Conservation (phyloP, 2,888 invertebrate species). For the Clepsis dumicolana region DNA sequence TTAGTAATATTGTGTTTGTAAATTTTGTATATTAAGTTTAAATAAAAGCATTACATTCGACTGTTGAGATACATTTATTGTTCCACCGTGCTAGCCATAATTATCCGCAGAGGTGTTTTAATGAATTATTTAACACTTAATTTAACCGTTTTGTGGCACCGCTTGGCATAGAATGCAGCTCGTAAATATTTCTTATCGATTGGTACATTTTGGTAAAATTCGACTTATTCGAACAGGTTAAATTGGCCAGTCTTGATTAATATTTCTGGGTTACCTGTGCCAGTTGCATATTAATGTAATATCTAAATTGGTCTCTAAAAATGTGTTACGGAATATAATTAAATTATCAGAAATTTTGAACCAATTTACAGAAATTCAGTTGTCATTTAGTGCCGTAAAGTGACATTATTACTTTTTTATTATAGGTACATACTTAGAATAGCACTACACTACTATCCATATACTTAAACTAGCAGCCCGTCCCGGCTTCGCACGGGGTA, state of each 20-base stretch:
- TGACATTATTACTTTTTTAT: no score
- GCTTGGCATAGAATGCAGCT: constrained; percentile 33
- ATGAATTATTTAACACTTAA: constrained; percentile 39
- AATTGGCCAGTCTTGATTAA: constrained; percentile 8
- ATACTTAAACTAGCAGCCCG: no score
- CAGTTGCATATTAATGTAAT: background rate
- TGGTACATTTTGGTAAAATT: constrained; percentile 26
- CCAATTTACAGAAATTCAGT: background rate
- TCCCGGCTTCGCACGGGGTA: no score
- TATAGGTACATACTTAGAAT: no score
- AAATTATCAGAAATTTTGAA: background rate
- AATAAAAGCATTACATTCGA: no score
- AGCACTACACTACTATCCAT: no score
- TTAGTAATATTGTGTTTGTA: no score
- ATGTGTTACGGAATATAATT: background rate
- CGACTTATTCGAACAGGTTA: constrained; percentile 15
- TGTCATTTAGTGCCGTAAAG: no score
- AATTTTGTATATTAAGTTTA: no score
- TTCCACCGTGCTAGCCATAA: constrained; percentile 15
- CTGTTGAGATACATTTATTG: background rate
- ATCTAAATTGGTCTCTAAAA: background rate
- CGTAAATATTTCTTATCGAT: constrained; percentile 24
- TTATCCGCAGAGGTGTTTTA: constrained; percentile 3
- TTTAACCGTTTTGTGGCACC: constrained; percentile 25
- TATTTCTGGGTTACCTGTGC: constrained; percentile 19